A percentile compares a stretch with the other conserved stretches of the same genome.
phyloP scores from a whole-genome alignment of 2,888 invertebrate species.

The Hylaea fasciaria region DNA sequence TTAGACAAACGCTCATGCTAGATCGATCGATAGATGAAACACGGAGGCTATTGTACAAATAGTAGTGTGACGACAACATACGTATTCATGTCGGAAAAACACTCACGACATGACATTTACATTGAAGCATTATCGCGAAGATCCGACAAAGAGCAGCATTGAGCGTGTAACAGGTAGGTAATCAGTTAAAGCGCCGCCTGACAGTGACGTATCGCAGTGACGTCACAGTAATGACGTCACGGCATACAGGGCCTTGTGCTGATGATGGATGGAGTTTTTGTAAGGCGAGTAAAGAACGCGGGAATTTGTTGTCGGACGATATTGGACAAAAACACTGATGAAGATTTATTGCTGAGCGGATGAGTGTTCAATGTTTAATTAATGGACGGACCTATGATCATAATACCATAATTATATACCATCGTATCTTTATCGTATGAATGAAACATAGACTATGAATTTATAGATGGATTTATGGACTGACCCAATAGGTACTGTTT shows the following conservation, averaged over 20 bases:
- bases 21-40: too few relatives aligned
- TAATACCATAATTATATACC: too few relatives aligned
- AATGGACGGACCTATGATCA: neutral
- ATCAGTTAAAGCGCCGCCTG: slow-evolving; percentile 34
- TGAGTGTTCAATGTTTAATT: neutral
- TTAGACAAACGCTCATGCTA: too few relatives aligned
- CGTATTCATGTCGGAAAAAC: too few relatives aligned
- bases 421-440: too few relatives aligned
- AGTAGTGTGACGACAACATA: too few relatives aligned
- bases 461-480: too few relatives aligned
- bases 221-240: slow-evolving; percentile 42
- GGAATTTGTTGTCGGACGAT: slow-evolving; percentile 30
- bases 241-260: slow-evolving; percentile 20
- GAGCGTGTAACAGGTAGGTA: slow-evolving; percentile 42
- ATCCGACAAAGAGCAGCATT: slow-evolving; percentile 22
- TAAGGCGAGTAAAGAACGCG: slow-evolving; percentile 34
- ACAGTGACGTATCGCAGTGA: slow-evolving; percentile 40
- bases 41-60: too few relatives aligned
- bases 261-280: slow-evolving; percentile 43
- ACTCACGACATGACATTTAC: slow-evolving; percentile 4
- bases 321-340: slow-evolving; percentile 19
- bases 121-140: slow-evolving; percentile 16
- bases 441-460: neutral
- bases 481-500: too few relatives aligned
- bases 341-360: slow-evolving; percentile 17